phyloP scores from a whole-genome alignment of 2,888 invertebrate species.

The Seira musarum region DNA sequence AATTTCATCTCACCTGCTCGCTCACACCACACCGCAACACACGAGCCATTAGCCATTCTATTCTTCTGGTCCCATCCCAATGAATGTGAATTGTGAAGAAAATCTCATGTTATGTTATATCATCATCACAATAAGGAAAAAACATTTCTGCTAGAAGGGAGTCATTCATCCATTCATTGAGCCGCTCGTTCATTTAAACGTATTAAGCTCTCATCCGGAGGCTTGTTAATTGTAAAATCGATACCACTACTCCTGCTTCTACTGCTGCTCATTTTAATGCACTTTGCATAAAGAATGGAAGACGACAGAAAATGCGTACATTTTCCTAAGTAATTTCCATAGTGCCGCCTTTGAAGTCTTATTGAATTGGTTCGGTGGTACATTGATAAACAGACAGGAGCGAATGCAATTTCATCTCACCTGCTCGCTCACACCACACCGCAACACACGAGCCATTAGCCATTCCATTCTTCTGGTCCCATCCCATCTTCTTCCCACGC shows the following conservation, averaged over 20 bases:
- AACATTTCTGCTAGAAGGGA: background rate
- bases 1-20: constrained; percentile 36
- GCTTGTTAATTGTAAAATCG: constrained; percentile 68
- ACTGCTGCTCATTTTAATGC: background rate
- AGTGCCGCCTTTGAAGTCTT: too few species aligned
- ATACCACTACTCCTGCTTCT: constrained; percentile 49
- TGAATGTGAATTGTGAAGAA: too few species aligned
- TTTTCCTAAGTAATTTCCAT: too few species aligned
- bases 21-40: constrained; percentile 21
- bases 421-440: constrained; percentile 21
- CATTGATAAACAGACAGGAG: too few species aligned
- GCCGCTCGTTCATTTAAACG: constrained; percentile 48
- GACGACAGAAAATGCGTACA: too few species aligned
- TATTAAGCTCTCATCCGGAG: constrained; percentile 49
- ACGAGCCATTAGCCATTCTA: background rate
- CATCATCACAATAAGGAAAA: too few species aligned
- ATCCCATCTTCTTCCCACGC: constrained; percentile 15
- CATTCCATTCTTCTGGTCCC: background rate
- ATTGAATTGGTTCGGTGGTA: too few species aligned
- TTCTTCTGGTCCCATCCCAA: background rate
- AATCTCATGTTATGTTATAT: too few species aligned
- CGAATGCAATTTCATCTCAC: constrained; percentile 33
- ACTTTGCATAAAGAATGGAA: too few species aligned
- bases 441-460: constrained; percentile 8
- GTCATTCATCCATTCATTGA: constrained; percentile 25